Base-by-base conservation (phyloP, 2,113 vertebrate genomes). In the Emydocephalus ijimae region DNA sequence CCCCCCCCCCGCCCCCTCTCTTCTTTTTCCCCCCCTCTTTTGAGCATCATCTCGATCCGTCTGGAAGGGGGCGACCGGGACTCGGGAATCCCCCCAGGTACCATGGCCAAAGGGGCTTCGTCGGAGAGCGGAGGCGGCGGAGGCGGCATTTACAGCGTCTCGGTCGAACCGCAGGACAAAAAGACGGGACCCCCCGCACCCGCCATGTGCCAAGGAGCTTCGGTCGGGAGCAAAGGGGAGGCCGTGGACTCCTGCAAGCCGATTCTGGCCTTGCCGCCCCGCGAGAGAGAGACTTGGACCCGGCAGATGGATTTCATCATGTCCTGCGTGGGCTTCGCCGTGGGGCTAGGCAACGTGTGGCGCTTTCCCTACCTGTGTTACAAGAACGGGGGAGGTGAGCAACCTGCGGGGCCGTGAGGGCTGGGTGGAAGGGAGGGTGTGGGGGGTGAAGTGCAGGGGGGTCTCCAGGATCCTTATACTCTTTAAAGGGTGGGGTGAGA, bases 101-200 rank as follows among this genome's bases (percentile, higher is more conserved):
- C 97, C 97, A 93, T 91, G 93, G 87, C 86, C 90, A 93, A 91
- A 34, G 93, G 93, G 90, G 64, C 23, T 52, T 85, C 90, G 97
- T 96, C 55, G 96, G 91, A 90, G 91, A 90, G 95, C 93, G n/a
- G 92, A 91, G 93, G 92, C 91, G 93, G 92, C 43, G 89, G 95
- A 90, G 86, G 92, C 92, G 92, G 92, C 89, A 21, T 92, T 55
- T 81, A 94, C 15, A 96, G 93, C 57, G 94, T 94, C 69, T 91
- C 95, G 93, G 92, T 95, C 93, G 90, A 96, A 87, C 97, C 93
- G 29, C 89, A 34, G 12, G 85, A 85, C 59, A 85, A 91, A 87
- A 85, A 85, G 92, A 74, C 98, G 98, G 96, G 98, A 98, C 0
- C 96, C 95, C 34, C 26, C 29, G 1, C 45, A 39, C 34, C 34